Percentiles rank a stretch among this genome's conserved stretches.
These are phyloP conservation scores for Hippoglossus stenolepis DNA, from an alignment of 2,113 vertebrate genomes.

Conservation along the genomic window DNA sequence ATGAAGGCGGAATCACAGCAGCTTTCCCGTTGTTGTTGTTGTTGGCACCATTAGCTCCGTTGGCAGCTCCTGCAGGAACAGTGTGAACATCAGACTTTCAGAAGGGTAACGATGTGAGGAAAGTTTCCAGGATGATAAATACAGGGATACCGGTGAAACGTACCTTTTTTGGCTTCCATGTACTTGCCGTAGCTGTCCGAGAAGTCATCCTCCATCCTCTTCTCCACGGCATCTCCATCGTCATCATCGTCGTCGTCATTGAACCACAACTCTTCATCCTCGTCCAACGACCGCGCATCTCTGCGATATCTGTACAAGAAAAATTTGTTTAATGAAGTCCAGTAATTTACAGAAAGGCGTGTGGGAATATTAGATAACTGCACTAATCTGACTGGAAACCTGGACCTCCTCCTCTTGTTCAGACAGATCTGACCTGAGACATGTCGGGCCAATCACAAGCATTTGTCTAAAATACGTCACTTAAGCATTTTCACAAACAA, in stretches of 20 bases:
- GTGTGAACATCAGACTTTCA: conserved; percentile 77
- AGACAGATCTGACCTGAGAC: too few relatives aligned
- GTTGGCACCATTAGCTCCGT: conserved; percentile 88
- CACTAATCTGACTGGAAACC: too few relatives aligned
- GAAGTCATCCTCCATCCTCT: conserved; percentile 94
- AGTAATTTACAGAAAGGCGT: not conserved
- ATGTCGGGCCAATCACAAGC: not conserved
- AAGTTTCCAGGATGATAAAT: not conserved
- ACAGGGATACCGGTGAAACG: too few relatives aligned
- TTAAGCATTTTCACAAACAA: too few relatives aligned
- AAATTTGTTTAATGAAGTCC: not conserved
- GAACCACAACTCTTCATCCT: conserved; percentile 98
- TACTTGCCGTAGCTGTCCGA: conserved; percentile 96
- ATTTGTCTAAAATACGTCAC: too few relatives aligned
- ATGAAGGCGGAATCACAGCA: conserved; percentile 86
- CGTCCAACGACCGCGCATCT: conserved; percentile 92
- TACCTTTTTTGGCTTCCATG: conserved; percentile 99
- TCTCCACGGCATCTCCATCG: conserved; percentile 91
- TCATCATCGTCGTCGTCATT: conserved; percentile 96
- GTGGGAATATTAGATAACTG: not conserved
- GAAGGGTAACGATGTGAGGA: conserved; percentile 80
- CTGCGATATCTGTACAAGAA: conserved; percentile 88
- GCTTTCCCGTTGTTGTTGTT: conserved; percentile 88
- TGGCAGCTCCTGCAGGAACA: conserved; percentile 88
- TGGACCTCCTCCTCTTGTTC: too few relatives aligned